phyloP scores from a whole-genome alignment of 2,888 invertebrate species.

The Sphaerophoria taeniata region DNA sequence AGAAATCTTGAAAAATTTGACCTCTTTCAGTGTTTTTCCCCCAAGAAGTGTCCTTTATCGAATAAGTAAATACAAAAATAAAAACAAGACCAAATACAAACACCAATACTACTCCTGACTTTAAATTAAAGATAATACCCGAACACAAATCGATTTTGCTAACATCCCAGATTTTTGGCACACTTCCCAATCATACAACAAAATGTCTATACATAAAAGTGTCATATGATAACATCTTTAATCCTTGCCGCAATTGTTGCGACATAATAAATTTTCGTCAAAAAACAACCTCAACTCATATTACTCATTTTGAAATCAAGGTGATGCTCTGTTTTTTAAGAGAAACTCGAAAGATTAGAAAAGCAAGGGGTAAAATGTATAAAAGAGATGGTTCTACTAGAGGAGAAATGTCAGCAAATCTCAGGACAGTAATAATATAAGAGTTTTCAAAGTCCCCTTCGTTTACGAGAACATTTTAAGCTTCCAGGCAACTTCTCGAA shows the following conservation, averaged over 20 bases:
- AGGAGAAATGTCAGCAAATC: background rate
- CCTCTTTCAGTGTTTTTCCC: no score
- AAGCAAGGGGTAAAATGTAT: background rate
- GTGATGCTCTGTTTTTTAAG: constrained; percentile 44
- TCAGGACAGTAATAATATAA: constrained; percentile 32
- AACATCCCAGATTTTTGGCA: constrained; percentile 36
- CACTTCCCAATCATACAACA: constrained; percentile 46
- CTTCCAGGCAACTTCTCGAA: constrained; percentile 46
- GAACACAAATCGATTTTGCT: constrained; percentile 46
- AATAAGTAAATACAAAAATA: no score
- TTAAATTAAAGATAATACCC: background rate
- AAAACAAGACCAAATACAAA: background rate
- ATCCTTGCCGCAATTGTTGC: constrained; percentile 69
- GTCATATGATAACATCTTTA: constrained; percentile 55
- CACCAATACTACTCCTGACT: background rate
- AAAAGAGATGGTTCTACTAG: background rate
- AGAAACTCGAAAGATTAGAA: background rate
- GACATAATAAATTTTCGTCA: constrained; percentile 67
- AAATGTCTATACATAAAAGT: constrained; percentile 20
- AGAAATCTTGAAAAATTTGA: no score
- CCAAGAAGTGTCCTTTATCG: no score
- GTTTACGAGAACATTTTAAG: background rate
- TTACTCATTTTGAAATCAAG: constrained; percentile 67
- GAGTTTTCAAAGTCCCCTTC: constrained; percentile 21
- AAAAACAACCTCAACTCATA: constrained; percentile 59